These are phyloP conservation scores for Hyposoter didymator DNA, from an alignment of 2,888 invertebrate genomes.

Conservation along the genomic window DNA sequence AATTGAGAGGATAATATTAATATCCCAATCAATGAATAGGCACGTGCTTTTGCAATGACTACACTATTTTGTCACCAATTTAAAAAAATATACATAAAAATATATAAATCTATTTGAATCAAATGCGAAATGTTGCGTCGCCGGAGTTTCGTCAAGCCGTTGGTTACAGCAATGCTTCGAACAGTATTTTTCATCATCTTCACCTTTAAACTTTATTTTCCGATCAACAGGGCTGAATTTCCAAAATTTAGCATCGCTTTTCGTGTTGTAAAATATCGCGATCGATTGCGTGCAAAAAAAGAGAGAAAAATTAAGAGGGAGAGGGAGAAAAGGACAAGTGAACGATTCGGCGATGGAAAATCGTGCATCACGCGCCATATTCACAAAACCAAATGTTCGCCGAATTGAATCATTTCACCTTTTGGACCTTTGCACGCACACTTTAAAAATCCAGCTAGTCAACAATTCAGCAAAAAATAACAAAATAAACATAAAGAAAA, in stretches of 20 bases:
- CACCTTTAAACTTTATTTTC: not conserved
- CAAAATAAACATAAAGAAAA: conserved; percentile 11
- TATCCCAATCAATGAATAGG: conserved; percentile 62
- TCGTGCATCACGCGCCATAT: not conserved
- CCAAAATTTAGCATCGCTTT: conserved; percentile 59
- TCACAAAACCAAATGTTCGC: conserved; percentile 36
- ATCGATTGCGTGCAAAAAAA: conserved; percentile 45
- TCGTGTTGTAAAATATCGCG: conserved; percentile 66
- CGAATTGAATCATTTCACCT: conserved; percentile 43
- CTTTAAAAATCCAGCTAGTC: conserved; percentile 76
- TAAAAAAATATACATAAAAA: conserved; percentile 30
- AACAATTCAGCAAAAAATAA: conserved; percentile 62
- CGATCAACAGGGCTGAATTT: not conserved
- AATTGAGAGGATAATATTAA: conserved; percentile 36
- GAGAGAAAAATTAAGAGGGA: conserved; percentile 3
- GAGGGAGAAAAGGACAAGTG: not conserved
- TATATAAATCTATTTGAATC: conserved; percentile 45
- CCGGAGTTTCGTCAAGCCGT: conserved; percentile 28
- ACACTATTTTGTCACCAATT: conserved; percentile 67
- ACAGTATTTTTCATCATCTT: conserved; percentile 8
- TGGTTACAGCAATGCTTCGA: not conserved
- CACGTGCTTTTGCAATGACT: conserved; percentile 70
- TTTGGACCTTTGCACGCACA: conserved; percentile 61
- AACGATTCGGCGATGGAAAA: conserved; percentile 5
- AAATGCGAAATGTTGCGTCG: conserved; percentile 53